Base-by-base conservation (phyloP, 2,888 invertebrate genomes). In the Candidula unifasciata region DNA sequence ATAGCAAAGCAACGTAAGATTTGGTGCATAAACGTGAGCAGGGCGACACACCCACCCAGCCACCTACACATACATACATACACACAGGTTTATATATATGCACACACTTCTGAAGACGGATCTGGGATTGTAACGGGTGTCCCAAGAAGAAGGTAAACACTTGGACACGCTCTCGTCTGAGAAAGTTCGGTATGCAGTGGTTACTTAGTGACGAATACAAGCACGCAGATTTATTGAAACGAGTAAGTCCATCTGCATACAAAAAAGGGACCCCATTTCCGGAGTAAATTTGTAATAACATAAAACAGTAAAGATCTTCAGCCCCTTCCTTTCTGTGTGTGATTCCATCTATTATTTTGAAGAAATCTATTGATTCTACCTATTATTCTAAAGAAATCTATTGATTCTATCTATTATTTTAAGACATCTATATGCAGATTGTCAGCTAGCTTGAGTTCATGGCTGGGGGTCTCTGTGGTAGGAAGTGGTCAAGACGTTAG, bases 121-220 rank as follows among this genome's bases (percentile, higher is more conserved):
- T 18, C 30, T 13, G n/a, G 35, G 68, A 79, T 64, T 79, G 21
- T 24, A 68, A 27, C 66, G 13, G 52, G 79, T 57, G 79, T 37
- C 66, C 66, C 37, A 6, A 16, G 44, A 27, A 66, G 37, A 27
- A 44, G 68, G 64, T 44, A 66, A 79, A 79, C 79, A 80, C 71
- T 80, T 71, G 16, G 30, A n/a, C 24, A 16, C 57, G 71, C 57
- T 80, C 54, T 54, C 52, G 21, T 71, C 27, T 24, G 30, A 30
- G 10, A 44, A 79, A 16, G 57, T 71, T 71, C 54, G 71, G 71
- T 54, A 57, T 10, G 0, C 71, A 54, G n/a, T 71, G 71, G 2
- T 10, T n/a, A n/a, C 13, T 33, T 54, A n/a, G 27, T 80, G 71
- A 71, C 80, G 71, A 71, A 80, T 44, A 37, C 33, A 54, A 44